These are phyloP conservation scores for Cynopterus sphinx DNA, from an alignment of 2,797 vertebrate species.

Conservation along the genomic window DNA sequence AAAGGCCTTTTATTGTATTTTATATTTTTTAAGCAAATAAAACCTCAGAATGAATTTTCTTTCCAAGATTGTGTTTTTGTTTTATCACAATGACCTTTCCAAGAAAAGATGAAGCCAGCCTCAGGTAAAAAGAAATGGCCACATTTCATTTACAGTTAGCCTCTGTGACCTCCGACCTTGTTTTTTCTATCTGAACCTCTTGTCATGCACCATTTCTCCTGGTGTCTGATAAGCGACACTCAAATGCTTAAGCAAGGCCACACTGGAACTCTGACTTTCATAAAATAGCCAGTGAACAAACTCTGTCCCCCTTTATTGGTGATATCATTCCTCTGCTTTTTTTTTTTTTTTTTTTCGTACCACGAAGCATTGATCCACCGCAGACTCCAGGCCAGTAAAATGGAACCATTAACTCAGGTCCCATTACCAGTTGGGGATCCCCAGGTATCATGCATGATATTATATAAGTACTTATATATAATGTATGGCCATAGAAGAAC, in stretches of 20 bases:
- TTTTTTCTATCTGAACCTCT: slow-evolving; percentile 93
- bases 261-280: slow-evolving; percentile 86
- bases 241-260: slow-evolving; percentile 81
- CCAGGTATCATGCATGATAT: neutral
- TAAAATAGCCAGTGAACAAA: slow-evolving; percentile 81
- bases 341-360: neutral
- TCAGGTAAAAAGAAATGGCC: slow-evolving; percentile 95
- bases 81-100: slow-evolving; percentile 93
- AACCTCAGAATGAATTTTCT: slow-evolving; percentile 79
- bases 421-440: neutral
- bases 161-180: slow-evolving; percentile 91
- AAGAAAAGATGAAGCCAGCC: slow-evolving; percentile 92
- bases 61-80: slow-evolving; percentile 85
- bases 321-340: slow-evolving; percentile 45
- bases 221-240: slow-evolving; percentile 87
- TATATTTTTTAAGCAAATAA: slow-evolving; percentile 79
- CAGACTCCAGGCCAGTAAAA: neutral
- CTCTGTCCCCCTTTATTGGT: slow-evolving; percentile 69
- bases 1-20: slow-evolving; percentile 13
- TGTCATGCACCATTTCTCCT: slow-evolving; percentile 90
- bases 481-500: neutral
- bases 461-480: neutral
- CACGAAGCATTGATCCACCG: neutral
- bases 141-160: slow-evolving; percentile 94
- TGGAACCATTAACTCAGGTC: neutral